Percentiles rank a stretch among this genome's conserved stretches.
phyloP scores from a whole-genome alignment of 2,888 invertebrate genomes.

The Subacronicta megacephala region DNA sequence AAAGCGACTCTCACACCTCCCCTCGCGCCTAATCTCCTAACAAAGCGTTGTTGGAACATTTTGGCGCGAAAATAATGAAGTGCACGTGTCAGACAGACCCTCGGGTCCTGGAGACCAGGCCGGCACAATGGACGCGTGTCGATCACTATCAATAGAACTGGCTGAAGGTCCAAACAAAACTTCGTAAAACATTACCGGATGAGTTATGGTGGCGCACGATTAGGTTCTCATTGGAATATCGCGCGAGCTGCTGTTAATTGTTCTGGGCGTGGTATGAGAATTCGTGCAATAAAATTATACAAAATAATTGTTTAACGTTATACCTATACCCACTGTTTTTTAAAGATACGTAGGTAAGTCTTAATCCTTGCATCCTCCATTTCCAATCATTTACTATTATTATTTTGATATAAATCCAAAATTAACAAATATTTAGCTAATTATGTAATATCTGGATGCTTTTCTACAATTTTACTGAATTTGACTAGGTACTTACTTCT shows the following conservation, averaged over 20 bases:
- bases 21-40: constrained; percentile 87
- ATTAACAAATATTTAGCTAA: too few species aligned
- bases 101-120: constrained; percentile 58
- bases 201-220: constrained; percentile 59
- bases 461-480: too few species aligned
- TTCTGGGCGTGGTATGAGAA: constrained; percentile 38
- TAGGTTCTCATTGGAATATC: constrained; percentile 47
- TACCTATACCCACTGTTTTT: too few species aligned
- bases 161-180: constrained; percentile 72
- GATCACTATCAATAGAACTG: constrained; percentile 79
- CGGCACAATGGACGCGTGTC: constrained; percentile 78
- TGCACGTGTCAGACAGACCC: constrained; percentile 75
- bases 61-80: constrained; percentile 89
- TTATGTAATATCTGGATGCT: too few species aligned
- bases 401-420: too few species aligned
- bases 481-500: too few species aligned
- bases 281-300: constrained; percentile 19
- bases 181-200: constrained; percentile 65
- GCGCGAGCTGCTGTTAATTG: constrained; percentile 33
- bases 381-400: too few species aligned
- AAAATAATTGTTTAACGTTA: too few species aligned
- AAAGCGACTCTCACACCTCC: constrained; percentile 62
- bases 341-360: too few species aligned
- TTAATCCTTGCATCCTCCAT: too few species aligned
- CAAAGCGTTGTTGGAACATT: constrained; percentile 88